Percentiles rank a stretch among this genome's conserved stretches.
Conservation (phyloP, 2,113 vertebrate species). For the Blennius ocellaris region DNA sequence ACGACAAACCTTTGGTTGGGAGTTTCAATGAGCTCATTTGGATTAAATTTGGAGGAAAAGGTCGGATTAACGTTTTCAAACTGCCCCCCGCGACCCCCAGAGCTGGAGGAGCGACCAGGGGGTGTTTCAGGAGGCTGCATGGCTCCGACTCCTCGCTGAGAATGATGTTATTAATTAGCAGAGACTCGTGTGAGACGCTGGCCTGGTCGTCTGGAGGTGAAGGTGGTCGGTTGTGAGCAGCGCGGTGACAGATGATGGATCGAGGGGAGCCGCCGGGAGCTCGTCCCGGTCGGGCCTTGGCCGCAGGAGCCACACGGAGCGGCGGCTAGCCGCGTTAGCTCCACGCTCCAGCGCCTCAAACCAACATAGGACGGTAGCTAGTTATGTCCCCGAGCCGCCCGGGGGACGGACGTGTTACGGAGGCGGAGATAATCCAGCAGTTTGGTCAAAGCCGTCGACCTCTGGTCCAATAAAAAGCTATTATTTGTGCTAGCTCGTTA, state of each 20-base stretch:
- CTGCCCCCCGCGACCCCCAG: too few species aligned
- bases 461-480: conserved; percentile 5
- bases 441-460: neutral
- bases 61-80: too few species aligned
- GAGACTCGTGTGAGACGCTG: too few species aligned
- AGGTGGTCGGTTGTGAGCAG: too few species aligned
- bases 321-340: conserved; percentile 56
- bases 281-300: conserved; percentile 63
- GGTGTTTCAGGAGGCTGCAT: too few species aligned
- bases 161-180: too few species aligned
- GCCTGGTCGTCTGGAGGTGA: too few species aligned
- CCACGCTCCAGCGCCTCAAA: conserved; percentile 8
- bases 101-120: too few species aligned
- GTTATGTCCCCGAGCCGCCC: accelerated
- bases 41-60: too few species aligned
- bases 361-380: neutral
- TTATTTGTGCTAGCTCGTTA: conserved; percentile 38
- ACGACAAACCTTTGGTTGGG: too few species aligned
- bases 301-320: conserved; percentile 23
- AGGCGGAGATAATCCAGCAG: accelerated
- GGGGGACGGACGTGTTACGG: neutral
- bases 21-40: too few species aligned
- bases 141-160: too few species aligned
- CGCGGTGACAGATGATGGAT: neutral
- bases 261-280: conserved; percentile 40